These are phyloP conservation scores for Lepilemur ruficaudatus DNA, from an alignment of 2,797 vertebrate species.

Conservation along the genomic window DNA sequence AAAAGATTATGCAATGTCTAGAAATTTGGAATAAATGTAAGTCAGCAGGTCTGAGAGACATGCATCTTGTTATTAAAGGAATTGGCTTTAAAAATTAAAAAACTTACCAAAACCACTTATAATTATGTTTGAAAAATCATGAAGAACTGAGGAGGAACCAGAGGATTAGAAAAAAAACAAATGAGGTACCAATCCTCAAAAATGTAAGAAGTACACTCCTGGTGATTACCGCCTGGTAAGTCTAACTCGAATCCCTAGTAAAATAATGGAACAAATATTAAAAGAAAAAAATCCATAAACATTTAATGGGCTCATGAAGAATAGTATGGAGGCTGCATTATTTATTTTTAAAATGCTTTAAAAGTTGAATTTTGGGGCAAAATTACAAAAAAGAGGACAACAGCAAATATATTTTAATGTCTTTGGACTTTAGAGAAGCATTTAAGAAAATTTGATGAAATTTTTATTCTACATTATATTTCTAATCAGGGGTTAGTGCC, in stretches of 20 bases:
- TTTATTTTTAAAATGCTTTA: constrained; percentile 43
- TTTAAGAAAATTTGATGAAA: constrained; percentile 14
- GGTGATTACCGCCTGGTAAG: neutral
- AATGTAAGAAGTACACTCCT: neutral
- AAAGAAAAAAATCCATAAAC: constrained; percentile 39
- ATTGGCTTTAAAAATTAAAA: constrained; percentile 46
- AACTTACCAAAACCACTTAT: constrained; percentile 43
- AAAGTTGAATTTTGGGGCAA: neutral
- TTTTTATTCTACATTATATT: constrained; percentile 16
- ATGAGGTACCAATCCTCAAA: constrained; percentile 42
- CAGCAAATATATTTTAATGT: neutral
- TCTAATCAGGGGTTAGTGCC: neutral
- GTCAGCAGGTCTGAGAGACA: constrained; percentile 39
- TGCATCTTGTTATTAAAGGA: constrained; percentile 20
- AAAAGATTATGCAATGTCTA: neutral
- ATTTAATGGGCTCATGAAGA: constrained; percentile 26
- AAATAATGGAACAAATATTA: constrained; percentile 54
- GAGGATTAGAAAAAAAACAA: constrained; percentile 31
- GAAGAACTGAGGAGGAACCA: constrained; percentile 51
- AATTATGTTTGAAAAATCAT: constrained; percentile 49
- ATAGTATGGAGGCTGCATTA: neutral
- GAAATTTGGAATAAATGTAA: neutral
- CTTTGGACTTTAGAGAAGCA: constrained; percentile 20
- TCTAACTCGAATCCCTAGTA: constrained; percentile 38
- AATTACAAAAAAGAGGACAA: constrained; percentile 14